These are phyloP conservation scores for Lasioglossum zephyrum DNA, from an alignment of 2,888 invertebrate species.

Conservation along the genomic window DNA sequence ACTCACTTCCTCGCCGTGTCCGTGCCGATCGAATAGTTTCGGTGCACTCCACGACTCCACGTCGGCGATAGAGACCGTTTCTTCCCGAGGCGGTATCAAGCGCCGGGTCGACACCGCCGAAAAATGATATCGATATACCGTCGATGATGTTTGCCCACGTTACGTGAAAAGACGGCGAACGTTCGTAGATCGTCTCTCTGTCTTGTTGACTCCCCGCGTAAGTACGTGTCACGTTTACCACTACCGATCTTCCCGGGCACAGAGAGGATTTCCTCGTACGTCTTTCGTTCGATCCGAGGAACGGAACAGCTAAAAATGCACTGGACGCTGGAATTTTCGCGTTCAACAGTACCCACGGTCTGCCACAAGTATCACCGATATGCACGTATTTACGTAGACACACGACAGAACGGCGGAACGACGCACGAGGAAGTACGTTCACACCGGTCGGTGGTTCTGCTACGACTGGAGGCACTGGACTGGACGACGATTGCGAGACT, in stretches of 20 bases:
- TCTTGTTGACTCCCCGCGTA: constrained; percentile 24
- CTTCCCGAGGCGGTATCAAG: constrained; percentile 43
- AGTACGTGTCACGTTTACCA: constrained; percentile 48
- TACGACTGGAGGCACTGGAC: constrained; percentile 69
- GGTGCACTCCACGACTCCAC: constrained; percentile 55
- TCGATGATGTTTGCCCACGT: constrained; percentile 28
- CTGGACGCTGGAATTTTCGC: constrained; percentile 17
- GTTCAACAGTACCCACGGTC: constrained; percentile 19
- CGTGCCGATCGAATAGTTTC: constrained; percentile 47
- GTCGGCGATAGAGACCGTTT: neutral
- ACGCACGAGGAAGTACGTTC: constrained; percentile 41
- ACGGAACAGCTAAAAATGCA: neutral
- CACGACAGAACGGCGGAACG: constrained; percentile 19
- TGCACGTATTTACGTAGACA: constrained; percentile 34
- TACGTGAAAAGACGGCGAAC: constrained; percentile 29
- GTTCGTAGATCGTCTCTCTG: constrained; percentile 13
- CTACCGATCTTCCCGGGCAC: constrained; percentile 26
- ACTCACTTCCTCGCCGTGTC: constrained; percentile 70
- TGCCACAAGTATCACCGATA: constrained; percentile 55
- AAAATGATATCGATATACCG: constrained; percentile 17
- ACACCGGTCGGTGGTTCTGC: constrained; percentile 70
- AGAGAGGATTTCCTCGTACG: neutral
- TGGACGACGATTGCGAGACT: constrained; percentile 2
- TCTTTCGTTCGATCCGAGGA: constrained; percentile 1
- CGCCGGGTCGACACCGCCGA: constrained; percentile 45